Evolutionary conservation across 2,888 invertebrate genomes (phyloP).

Genomic region (Epinotia demarniana): DNA sequence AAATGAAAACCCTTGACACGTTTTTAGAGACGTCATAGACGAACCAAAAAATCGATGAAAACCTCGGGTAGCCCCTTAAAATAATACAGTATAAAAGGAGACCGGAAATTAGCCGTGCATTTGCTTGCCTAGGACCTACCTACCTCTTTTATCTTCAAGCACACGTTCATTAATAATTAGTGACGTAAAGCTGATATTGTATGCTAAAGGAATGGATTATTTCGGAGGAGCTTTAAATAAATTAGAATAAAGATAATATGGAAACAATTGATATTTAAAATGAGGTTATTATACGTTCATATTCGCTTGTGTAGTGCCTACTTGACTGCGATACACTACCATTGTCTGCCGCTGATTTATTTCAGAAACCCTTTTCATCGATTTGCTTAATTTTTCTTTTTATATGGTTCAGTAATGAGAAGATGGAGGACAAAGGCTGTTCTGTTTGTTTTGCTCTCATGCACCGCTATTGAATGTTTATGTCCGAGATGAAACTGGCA

Average conservation of each 20-base stretch:
- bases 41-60: too few species aligned
- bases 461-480: conserved; percentile 25
- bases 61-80: too few species aligned
- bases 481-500: conserved; percentile 14
- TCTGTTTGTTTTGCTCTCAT: conserved; percentile 42
- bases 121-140: neutral
- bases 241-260: conserved; percentile 14
- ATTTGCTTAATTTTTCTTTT: conserved; percentile 44
- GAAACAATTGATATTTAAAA: conserved; percentile 35
- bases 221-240: conserved; percentile 16
- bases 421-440: conserved; percentile 37
- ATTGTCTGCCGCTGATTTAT: conserved; percentile 45
- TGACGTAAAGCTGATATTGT: conserved; percentile 4
- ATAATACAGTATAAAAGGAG: neutral
- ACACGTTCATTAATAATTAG: conserved; percentile 9
- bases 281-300: conserved; percentile 18
- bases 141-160: neutral
- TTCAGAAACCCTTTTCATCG: conserved; percentile 44
- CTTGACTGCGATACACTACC: conserved; percentile 34
- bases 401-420: conserved; percentile 45
- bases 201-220: neutral
- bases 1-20: too few species aligned
- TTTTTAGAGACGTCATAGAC: too few species aligned
- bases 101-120: neutral
- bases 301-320: conserved; percentile 22